These are phyloP conservation scores for Choristoneura rosaceana DNA, from an alignment of 2,888 invertebrate genomes.

Conservation along the genomic window DNA sequence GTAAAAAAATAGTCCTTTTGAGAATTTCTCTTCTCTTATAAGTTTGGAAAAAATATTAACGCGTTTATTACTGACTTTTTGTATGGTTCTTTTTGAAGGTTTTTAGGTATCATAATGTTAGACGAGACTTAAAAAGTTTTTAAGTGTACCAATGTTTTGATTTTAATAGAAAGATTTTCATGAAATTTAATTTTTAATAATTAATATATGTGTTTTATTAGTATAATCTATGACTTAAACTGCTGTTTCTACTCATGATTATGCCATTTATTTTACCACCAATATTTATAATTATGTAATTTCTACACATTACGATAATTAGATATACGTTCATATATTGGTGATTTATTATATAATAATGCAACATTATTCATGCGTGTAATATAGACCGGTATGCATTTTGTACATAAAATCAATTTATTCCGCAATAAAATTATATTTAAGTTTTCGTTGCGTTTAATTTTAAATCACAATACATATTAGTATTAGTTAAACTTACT, in stretches of 20 bases:
- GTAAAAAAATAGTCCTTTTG: neutral
- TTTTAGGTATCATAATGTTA: neutral
- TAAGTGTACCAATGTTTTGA: neutral
- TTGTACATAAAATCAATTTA: conserved; percentile 82
- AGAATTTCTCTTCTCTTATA: neutral
- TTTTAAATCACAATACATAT: conserved; percentile 22
- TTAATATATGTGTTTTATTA: conserved; percentile 8
- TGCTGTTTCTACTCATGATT: conserved; percentile 4
- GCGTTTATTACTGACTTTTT: neutral
- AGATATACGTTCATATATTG: conserved; percentile 43
- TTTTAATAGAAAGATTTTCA: neutral
- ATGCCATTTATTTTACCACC: conserved; percentile 26
- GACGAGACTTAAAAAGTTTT: neutral
- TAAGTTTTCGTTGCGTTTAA: conserved; percentile 52
- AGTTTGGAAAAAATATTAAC: neutral
- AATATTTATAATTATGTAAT: conserved; percentile 21
- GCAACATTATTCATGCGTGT: conserved; percentile 49
- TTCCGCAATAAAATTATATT: conserved; percentile 66
- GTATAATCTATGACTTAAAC: conserved; percentile 1
- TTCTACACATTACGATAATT: conserved; percentile 12
- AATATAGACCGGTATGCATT: conserved; percentile 39
- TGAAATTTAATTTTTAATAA: conserved; percentile 2
- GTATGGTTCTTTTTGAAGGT: neutral
- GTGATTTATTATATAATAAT: conserved; percentile 46
- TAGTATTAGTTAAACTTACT: neutral